Base-by-base conservation (phyloP, 2,113 vertebrate genomes). In the Phainopepla nitens region DNA sequence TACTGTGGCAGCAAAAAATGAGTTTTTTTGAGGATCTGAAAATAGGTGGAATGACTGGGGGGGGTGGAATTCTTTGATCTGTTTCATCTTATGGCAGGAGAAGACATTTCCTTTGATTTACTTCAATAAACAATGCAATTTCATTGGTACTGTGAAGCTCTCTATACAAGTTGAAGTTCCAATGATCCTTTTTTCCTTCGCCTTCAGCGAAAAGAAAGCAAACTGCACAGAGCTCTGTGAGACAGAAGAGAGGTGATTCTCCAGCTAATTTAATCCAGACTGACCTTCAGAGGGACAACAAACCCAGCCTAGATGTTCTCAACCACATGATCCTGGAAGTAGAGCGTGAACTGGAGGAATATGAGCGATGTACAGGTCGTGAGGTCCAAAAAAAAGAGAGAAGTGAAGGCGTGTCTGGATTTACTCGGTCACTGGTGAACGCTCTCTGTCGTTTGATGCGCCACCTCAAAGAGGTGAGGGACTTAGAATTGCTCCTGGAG, bases 381-480 rank as follows among this genome's bases (percentile, higher is more conserved):
- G 94, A 97, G 45, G 94, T 93, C 75, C 95, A 94, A 49, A 93
- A 71, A 19, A 65, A 79, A 8, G 96, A 95, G 76, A 96, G 68
- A 8, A 87, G 89, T 20, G 98, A 98, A 41, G 98, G 99, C 2
- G 97, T 99, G 17, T 98, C 98, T 0, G 99, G 99, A 39, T 99
- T 99, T 89, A 99, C 99, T 6, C 92, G 98, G 28, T 98, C 98
- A 0, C 96, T 99, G 87, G 98, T 99, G 71, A 98, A 98, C 2
- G 97, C 97, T 13, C 95, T 99, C 18, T 98, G 98, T 54, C 98
- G 98, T 42, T 95, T 99, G 60, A 98, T 99, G 60, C 97, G 97
- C 29, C 98, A 98, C 69, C 97, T 99, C 41, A 99, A 94, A 97
- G 97, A 99, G 98, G 99, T 99, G 90, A 97, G 97, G 70, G 35